Percentiles rank a stretch among this genome's conserved stretches.
Evolutionary conservation across 2,113 vertebrate genomes (phyloP).

Genomic region (Heloderma charlesbogerti): DNA sequence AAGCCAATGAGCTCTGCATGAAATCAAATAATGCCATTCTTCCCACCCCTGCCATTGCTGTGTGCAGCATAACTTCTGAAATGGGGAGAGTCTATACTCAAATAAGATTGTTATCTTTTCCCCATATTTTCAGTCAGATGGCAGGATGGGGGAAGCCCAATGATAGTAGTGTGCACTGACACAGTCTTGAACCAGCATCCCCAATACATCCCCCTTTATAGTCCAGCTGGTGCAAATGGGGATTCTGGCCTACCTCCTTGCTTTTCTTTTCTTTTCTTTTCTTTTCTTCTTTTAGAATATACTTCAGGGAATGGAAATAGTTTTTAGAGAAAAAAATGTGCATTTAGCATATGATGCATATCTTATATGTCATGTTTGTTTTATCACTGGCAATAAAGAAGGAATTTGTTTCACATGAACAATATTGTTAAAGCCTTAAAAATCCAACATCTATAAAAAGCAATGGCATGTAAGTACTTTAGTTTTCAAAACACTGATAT

Average conservation of each 20-base stretch:
- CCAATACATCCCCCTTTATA: not conserved
- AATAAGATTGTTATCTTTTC: too few relatives aligned
- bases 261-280: not conserved
- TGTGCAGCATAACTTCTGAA: too few relatives aligned
- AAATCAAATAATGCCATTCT: not conserved
- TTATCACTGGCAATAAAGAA: slow-evolving; percentile 47
- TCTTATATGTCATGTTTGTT: slow-evolving; percentile 44
- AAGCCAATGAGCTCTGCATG: not conserved
- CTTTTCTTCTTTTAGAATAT: not conserved
- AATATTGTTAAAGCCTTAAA: slow-evolving; percentile 35
- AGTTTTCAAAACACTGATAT: slow-evolving; percentile 57
- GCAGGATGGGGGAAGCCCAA: not conserved
- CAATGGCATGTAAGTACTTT: slow-evolving; percentile 48
- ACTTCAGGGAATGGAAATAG: not conserved
- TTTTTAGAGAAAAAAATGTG: not conserved
- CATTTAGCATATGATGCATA: slow-evolving; percentile 10
- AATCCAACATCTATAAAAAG: slow-evolving; percentile 45
- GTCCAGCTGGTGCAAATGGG: not conserved
- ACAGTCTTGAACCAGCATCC: not conserved
- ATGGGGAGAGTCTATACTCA: too few relatives aligned
- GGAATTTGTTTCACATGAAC: slow-evolving; percentile 46
- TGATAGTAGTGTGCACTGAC: not conserved
- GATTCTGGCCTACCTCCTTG: not conserved
- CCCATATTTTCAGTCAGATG: too few relatives aligned
- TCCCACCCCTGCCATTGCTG: too few relatives aligned